Evolutionary conservation across 2,113 vertebrate species (phyloP).

Genomic region (Chionodraco myersi): DNA sequence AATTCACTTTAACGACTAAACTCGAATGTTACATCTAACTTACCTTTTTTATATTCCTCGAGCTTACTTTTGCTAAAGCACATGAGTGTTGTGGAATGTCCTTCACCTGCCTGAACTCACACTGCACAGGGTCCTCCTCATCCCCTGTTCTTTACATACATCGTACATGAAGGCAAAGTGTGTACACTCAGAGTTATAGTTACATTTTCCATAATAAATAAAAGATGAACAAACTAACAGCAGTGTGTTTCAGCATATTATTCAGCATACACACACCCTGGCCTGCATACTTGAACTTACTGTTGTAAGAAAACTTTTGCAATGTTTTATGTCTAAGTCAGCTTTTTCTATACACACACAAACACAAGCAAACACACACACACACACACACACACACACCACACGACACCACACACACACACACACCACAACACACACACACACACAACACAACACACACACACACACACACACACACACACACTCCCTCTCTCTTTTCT

Average conservation of each 20-base stretch:
- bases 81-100: constrained; percentile 19
- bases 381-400: constrained; percentile 17
- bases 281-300: neutral
- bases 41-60: neutral
- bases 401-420: neutral
- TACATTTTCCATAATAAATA: constrained; percentile 46
- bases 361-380: neutral
- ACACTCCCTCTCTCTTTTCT: no score
- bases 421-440: constrained; percentile 10
- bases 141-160: neutral
- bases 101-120: neutral
- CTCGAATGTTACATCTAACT: neutral
- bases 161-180: constrained; percentile 4
- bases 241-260: neutral
- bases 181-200: constrained; percentile 24
- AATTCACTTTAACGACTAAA: constrained; percentile 23
- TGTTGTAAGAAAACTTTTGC: neutral
- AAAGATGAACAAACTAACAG: constrained; percentile 40
- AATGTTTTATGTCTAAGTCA: constrained; percentile 21
- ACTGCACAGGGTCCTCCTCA: neutral
- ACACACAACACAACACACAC: constrained; percentile 3
- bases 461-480: constrained; percentile 11
- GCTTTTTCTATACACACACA: constrained; percentile 24
- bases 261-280: neutral
- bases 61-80: constrained; percentile 46